Evolutionary conservation across 2,797 vertebrate genomes (phyloP), one percentile per base, ranked within the genome.

Genomic region (Arremon brunneinucha): DNA sequence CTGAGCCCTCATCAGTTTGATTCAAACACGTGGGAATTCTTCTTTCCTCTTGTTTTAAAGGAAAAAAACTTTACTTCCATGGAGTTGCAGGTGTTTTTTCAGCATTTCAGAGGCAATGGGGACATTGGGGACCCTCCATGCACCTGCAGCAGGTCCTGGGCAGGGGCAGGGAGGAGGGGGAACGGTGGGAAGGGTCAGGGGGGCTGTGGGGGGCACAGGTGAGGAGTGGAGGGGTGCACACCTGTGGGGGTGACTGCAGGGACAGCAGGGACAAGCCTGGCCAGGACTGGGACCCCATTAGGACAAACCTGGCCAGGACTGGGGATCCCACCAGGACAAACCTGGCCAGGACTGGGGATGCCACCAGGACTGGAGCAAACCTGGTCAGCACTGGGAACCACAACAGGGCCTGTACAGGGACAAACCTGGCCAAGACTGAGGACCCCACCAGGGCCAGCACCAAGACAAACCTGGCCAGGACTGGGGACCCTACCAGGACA

Each of bases 21-120:
- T 4, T 26, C 24, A n/a, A 77, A 55, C 30, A 28, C 8, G 0
- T 0, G 20, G 34, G 26, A 77, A 80, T 8, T 23, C 11, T 5
- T 10, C 14, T 18, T 34, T 20, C 17, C n/a, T n/a, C 20, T 18
- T 44, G 69, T 23, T 64, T 23, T 12, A 1, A 10, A 46, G 14
- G 9, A 10, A 30, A 39, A 34, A n/a, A 11, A 5, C 15, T 81
- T 77, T 3, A 3, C 21, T 80, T 50, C 9, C 12, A 3, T 0
- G 18, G 41, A 6, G 7, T 1, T 3, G 2, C 13, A 56, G 59
- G n/a, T 1, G 9, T 6, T 22, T 64, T 74, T 24, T 47, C 44
- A 46, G 72, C 3, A 2, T 15, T 39, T 14, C 67, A n/a, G 60
- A 34, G 17, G 11, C 1, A 0, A 3, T 0, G 1, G 47, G n/a